Evolutionary conservation across 2,888 invertebrate species (phyloP), one percentile per base, ranked within the genome.

Genomic region (Mythimna pallens): DNA sequence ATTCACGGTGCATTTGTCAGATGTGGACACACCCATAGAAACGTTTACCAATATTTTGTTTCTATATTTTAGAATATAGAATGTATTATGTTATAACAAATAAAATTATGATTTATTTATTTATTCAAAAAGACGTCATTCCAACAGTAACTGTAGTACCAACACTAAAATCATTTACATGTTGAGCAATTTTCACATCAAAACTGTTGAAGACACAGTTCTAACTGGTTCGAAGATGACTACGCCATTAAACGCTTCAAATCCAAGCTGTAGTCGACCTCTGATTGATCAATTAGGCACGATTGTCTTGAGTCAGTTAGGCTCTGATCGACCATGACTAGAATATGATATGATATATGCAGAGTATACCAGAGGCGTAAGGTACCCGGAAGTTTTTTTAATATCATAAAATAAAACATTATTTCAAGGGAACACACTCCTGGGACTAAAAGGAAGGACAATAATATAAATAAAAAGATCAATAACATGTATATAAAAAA

Each of bases 211-310:
- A 50, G 25, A n/a, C 22, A 36, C 8, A 7, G 30, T 14, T 43
- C 43, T 43, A 61, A 59, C 66, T 50, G 12, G 50, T 55, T 55
- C 14, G 14, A 54, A 54, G 17, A 80, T 67, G 64, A 61, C 40
- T 22, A 34, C 4, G 55, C 66, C 30, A 43, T 76, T 79, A 78
- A 17, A 52, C 50, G 40, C 54, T 65, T 76, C 55, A 79, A 22
- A 12, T 14, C 22, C 17, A 34, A 61, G 59, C 22, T 50, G 3
- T 20, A 52, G 40, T 25, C 54, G 6, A 30, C 3, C 36, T 20
- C n/a, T 40, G 66, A 80, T 80, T 54, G 66, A 54, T 22, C 73
- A 73, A 80, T 80, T 80, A 66, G 20, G 25, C 7, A n/a, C 40
- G 34, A 77, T 30, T 69, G 70, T 75, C 50, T 70, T 62, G 43